Conservation (phyloP, 2,888 invertebrate genomes). For the Capitulum mitella region DNA sequence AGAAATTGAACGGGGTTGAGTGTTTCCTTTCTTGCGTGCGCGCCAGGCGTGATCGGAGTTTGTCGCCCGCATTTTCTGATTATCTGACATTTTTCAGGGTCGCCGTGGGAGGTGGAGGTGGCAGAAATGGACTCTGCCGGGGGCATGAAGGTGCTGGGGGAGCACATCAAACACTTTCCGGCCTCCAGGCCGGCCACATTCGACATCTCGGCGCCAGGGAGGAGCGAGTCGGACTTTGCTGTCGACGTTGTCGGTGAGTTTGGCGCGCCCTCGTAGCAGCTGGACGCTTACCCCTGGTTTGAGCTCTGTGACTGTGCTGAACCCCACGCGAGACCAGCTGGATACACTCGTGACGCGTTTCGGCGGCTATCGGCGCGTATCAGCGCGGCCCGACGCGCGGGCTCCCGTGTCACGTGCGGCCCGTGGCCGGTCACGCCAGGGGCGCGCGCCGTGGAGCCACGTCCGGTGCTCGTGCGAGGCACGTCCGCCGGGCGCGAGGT, state of each 20-base stretch:
- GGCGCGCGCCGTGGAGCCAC: neutral
- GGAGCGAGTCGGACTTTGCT: constrained; percentile 51
- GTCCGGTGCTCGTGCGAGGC: neutral
- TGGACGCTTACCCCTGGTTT: too few species aligned
- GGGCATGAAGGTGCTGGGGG: constrained; percentile 54
- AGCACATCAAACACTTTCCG: constrained; percentile 80
- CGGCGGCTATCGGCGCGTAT: neutral
- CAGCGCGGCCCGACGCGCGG: too few species aligned
- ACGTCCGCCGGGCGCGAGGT: neutral
- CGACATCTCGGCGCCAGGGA: constrained; percentile 67
- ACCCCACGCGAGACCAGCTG: too few species aligned
- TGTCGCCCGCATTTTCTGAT: too few species aligned
- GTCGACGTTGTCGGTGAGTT: constrained; percentile 52
- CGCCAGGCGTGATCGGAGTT: too few species aligned
- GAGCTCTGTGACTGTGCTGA: too few species aligned
- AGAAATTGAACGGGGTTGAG: too few species aligned
- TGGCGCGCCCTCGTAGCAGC: too few species aligned
- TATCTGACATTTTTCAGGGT: too few species aligned
- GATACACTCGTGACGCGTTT: too few species aligned
- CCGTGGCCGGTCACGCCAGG: neutral
- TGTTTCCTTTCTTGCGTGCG: too few species aligned
- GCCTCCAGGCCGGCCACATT: constrained; percentile 83
- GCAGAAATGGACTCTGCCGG: constrained; percentile 55
- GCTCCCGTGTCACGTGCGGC: too few species aligned
- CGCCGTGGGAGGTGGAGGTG: constrained; percentile 89